phyloP scores from a whole-genome alignment of 2,888 invertebrate genomes.

The Himalopsyche anomala region DNA sequence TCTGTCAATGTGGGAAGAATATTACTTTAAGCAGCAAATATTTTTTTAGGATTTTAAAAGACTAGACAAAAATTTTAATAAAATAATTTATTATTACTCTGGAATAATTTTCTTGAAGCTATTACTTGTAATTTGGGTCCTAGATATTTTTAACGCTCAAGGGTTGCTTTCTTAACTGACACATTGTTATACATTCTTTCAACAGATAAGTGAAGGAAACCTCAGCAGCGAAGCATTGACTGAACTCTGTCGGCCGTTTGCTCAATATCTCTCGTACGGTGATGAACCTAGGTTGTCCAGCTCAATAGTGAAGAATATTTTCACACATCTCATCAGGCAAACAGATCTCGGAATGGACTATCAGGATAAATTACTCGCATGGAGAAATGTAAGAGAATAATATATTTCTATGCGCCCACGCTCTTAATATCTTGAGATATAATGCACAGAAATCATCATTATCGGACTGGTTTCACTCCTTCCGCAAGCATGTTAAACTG shows the following conservation, averaged over 20 bases:
- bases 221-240: conserved; percentile 77
- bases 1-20: too few species aligned
- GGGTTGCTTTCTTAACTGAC: too few species aligned
- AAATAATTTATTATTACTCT: too few species aligned
- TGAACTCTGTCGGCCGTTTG: conserved; percentile 83
- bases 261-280: conserved; percentile 77
- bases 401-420: not conserved
- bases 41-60: too few species aligned
- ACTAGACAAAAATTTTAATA: too few species aligned
- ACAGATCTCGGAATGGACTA: conserved; percentile 82
- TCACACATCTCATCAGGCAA: conserved; percentile 84
- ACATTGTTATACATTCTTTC: not conserved
- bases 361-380: conserved; percentile 81
- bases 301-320: conserved; percentile 78
- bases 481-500: too few species aligned
- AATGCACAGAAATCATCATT: too few species aligned
- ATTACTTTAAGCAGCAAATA: too few species aligned
- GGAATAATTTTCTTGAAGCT: too few species aligned
- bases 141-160: not conserved
- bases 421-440: too few species aligned
- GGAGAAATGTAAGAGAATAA: conserved; percentile 77
- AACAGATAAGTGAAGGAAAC: conserved; percentile 79
- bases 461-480: too few species aligned
- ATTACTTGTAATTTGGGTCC: too few species aligned
- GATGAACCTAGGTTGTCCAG: conserved; percentile 75